Evolutionary conservation across 2,113 vertebrate species (phyloP).

Genomic region (Climacteris rufus): DNA sequence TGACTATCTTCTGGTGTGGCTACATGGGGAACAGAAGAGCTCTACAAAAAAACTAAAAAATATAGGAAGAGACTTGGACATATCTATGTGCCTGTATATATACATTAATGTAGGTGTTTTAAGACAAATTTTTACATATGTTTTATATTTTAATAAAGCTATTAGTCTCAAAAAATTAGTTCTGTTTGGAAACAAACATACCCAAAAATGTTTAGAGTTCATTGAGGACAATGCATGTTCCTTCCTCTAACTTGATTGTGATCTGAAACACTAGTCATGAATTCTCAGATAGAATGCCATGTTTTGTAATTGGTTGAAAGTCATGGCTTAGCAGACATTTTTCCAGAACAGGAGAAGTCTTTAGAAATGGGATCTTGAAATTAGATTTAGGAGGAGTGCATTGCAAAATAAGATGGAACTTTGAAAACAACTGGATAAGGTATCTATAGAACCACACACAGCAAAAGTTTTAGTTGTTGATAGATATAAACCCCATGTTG

Average conservation of each 20-base stretch:
- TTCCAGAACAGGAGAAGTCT: not conserved
- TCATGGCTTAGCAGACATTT: not conserved
- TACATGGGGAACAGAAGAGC: fast-evolving
- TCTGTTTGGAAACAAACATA: not conserved
- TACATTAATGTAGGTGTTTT: not conserved
- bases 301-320: not conserved
- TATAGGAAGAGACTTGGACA: fast-evolving
- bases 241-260: not conserved
- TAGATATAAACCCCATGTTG: not conserved
- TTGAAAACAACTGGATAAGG: not conserved
- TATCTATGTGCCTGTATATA: not conserved
- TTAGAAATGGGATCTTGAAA: not conserved
- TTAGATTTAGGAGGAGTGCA: fast-evolving
- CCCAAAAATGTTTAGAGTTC: not conserved
- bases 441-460: not conserved
- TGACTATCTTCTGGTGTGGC: not conserved
- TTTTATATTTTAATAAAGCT: not conserved
- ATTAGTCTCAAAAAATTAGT: not conserved
- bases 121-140: not conserved
- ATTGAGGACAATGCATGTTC: not conserved
- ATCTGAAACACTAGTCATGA: not conserved
- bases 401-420: not conserved
- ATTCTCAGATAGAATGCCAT: not conserved
- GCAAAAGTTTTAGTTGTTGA: not conserved
- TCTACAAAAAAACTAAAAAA: not conserved